Evolutionary conservation across 2,797 vertebrate genomes (phyloP).

Genomic region (Todus mexicanus): DNA sequence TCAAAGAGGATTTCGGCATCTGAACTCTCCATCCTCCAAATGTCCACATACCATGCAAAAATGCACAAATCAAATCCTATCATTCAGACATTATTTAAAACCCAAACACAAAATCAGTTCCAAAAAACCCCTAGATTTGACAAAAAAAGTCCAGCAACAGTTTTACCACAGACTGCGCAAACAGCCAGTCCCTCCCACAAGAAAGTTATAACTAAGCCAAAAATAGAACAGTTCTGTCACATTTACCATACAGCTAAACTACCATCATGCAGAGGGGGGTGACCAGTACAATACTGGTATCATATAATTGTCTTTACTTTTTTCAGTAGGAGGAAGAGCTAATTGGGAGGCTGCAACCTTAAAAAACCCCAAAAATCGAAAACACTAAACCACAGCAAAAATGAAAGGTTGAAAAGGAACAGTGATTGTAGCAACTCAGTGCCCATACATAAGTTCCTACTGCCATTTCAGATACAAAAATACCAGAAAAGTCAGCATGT

Average conservation of each 20-base stretch:
- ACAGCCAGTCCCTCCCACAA: background rate
- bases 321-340: background rate
- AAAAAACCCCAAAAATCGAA: background rate
- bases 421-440: background rate
- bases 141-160: background rate
- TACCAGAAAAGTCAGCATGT: background rate
- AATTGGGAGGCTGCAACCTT: background rate
- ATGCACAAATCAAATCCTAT: background rate
- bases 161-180: background rate
- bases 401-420: background rate
- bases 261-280: background rate
- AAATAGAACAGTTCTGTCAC: background rate
- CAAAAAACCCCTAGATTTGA: background rate
- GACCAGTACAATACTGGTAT: background rate
- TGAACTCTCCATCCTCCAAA: background rate
- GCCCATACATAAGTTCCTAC: background rate
- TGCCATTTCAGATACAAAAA: background rate
- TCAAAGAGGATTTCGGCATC: background rate
- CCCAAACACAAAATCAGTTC: background rate
- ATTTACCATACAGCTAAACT: rapidly evolving
- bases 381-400: background rate
- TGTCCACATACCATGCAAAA: background rate
- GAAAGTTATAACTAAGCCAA: background rate
- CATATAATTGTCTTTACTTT: background rate
- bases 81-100: background rate